Base-by-base conservation (phyloP, 92 coral and sea anemone genomes). In the Metridium senile region DNA sequence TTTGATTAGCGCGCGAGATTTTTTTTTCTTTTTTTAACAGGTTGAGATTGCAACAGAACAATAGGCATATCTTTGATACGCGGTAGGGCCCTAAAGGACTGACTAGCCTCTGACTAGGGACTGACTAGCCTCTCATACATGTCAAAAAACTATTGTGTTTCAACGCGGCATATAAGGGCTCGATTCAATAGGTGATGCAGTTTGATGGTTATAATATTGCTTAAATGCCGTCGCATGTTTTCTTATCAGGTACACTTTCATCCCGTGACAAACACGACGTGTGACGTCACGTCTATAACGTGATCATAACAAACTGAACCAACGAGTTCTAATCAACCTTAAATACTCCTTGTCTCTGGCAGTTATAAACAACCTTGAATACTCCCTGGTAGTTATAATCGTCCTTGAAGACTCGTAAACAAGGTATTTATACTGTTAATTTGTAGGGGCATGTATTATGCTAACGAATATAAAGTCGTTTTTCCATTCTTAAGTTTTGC, bases 261-360 rank as follows among this genome's bases (percentile, higher is more conserved):
- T 26, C 68, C 25, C 68, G 68, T 62, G 68, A 62, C 68, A 11
- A 6, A 26, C 33, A 30, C n/a, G 7, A 23, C 22, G 68, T 18
- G 68, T 30, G 33, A 62, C 68, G 68, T 26, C 68, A 62, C 59
- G 59, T 54, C 25, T 54, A 54, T 54, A 54, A 54, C 59, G 59
- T 54, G 59, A 16, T 21, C 25, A 19, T 54, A 54, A 13, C 59
- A 54, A 54, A 39, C 49, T 4, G 13, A 39, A 39, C 8, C 49
- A 39, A 39, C 49, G 13, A 6, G 49, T 13, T 39, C 6, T 39
- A 39, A 13, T 39, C 49, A 39, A 4, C 49, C 49, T 39, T 39
- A 39, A 39, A 39, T 39, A 39, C 6, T 13, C 6, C 49, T 39
- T n/a, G n/a, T n/a, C n/a, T n/a, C 8, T 39, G 6, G 6, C 49